A percentile compares a stretch with the other conserved stretches of the same genome.
phyloP scores from a whole-genome alignment of 2,113 vertebrate genomes.

The Dinomys branickii region DNA sequence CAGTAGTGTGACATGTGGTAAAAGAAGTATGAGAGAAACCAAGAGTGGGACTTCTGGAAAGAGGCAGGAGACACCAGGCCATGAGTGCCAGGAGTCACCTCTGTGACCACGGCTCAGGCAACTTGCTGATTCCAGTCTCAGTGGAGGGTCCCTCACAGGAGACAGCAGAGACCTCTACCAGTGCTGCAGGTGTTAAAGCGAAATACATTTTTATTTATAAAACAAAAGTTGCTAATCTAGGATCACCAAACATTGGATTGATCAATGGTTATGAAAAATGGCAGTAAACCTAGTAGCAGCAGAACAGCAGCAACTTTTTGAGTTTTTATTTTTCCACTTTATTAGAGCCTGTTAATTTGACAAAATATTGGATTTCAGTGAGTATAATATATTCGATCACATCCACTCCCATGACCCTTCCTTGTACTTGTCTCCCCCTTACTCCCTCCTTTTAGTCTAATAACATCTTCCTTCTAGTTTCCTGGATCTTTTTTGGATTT shows the following conservation, averaged over 20 bases:
- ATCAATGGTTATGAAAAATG: neutral
- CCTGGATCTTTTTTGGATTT: neutral
- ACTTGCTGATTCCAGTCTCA: no score
- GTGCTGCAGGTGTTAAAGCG: neutral
- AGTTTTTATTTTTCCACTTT: neutral
- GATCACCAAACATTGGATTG: neutral
- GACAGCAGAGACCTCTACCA: neutral
- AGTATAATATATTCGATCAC: neutral
- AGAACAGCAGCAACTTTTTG: neutral
- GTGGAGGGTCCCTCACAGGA: neutral
- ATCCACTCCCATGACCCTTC: neutral
- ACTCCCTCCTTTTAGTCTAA: neutral
- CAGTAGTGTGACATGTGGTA: neutral
- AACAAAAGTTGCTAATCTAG: neutral
- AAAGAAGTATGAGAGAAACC: neutral
- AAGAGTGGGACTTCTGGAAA: neutral
- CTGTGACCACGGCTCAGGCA: neutral
- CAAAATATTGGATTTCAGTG: neutral
- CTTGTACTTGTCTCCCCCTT: neutral
- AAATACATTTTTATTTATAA: neutral
- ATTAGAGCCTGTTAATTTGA: neutral
- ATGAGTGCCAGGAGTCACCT: fast-evolving
- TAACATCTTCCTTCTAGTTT: neutral
- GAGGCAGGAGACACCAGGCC: neutral
- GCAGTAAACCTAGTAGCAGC: neutral